Base-by-base conservation (phyloP, 2,888 invertebrate species). In the Tetramorium bicarinatum region DNA sequence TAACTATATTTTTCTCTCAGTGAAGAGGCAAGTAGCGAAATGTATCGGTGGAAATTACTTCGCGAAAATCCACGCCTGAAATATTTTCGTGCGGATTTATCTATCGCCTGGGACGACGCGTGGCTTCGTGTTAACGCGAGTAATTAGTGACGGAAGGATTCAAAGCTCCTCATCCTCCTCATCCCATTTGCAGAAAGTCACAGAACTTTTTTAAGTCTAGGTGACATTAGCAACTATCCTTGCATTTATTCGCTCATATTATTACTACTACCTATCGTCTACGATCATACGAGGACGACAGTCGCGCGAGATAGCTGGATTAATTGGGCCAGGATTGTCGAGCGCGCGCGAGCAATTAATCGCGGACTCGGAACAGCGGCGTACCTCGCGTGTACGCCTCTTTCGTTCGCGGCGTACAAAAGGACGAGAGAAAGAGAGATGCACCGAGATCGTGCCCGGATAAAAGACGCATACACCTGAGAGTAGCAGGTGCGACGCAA, bases 401-500 rank as follows among this genome's bases (percentile, higher is more conserved):
- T 34, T 54, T 66, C 64, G 49, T 62, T 52, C 54, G 77, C 29
- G 34, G 3, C 38, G 69, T 25, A 72, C 79, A 72, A 80, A 80
- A 80, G 59, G 13, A 72, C 47, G 59, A 61, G 82, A 74, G 34
- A 59, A 74, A 74, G 66, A 69, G 72, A 87, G 85, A 87, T 84
- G 89, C 87, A 86, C 76, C 87, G 88, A 54, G 77, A 89, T 88
- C 88, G 87, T 88, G 83, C 66, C 47, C 86, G 88, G 87, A 89
- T 85, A 88, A 88, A 90, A 89, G 90, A 84, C 87, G 88, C 87
- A 85, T 90, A 89, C 88, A 90, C 87, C 89, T 89, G 90, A 90
- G 90, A 89, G 91, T 86, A 90, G 90, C 90, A 90, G 91, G 90
- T 90, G 90, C 89, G 84, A 83, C 85, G 86, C 87, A 87, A 89